Evolutionary conservation across 2,888 invertebrate genomes (phyloP), one percentile per base, ranked within the genome.

Genomic region (Tachystola acroxantha): DNA sequence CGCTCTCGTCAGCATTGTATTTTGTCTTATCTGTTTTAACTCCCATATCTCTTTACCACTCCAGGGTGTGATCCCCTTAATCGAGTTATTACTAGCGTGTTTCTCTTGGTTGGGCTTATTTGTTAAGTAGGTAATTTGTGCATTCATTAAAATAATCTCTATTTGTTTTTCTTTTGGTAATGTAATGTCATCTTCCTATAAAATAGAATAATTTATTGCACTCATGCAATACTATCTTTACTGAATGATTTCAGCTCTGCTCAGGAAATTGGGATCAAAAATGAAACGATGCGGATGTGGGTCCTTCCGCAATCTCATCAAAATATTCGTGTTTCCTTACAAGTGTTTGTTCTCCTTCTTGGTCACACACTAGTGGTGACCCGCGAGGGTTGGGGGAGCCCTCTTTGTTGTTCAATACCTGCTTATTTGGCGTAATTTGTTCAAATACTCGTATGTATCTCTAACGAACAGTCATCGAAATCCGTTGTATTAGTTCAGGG

Each of bases 1-100:
- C 71, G 64, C 56, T 62, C 56, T 62, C 57, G 50, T 53, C 63
- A 49, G 46, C 45, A 60, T 67, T 66, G 64, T 64, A 39, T 71
- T 74, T 80, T 77, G 71, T 62, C 59, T 65, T 74, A 67, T 74
- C 65, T 55, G 39, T 46, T 53, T 45, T 44, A 48, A 57, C 56
- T 63, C 59, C 54, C 58, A 57, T 68, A 65, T 69, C 66, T 49
- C 50, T 36, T 39, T 44, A 41, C 52, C 47, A 57, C 61, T 61
- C 56, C 64, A 54, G 74, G 77, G 64, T 64, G 64, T 67, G 67
- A 73, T 75, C 67, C 64, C 50, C 68, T 64, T 82, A 84, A 84
- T 84, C 79, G 75, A 82, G 80, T 82, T 82, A 82, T 82, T 80
- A 76, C 63, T 64, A 57, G 58, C 57, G 60, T 74, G 67, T 73